phyloP scores from a whole-genome alignment of 2,797 vertebrate genomes.

The Steatocranus sp. region DNA sequence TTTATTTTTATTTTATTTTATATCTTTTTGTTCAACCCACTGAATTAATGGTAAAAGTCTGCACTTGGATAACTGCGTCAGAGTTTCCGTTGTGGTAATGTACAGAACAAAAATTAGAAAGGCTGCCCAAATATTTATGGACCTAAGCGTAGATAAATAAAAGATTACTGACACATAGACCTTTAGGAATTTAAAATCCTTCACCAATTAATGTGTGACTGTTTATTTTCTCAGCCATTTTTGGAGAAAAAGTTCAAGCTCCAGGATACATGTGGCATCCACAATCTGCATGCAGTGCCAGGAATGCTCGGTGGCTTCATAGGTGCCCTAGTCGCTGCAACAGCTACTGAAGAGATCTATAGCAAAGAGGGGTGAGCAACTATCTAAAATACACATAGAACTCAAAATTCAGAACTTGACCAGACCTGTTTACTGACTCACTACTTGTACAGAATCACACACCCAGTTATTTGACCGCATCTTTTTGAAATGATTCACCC shows the following conservation, averaged over 20 bases:
- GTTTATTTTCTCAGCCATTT: slow-evolving; percentile 77
- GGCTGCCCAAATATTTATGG: no score
- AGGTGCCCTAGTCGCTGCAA: slow-evolving; percentile 87
- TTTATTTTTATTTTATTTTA: no score
- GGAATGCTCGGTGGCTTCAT: slow-evolving; percentile 89
- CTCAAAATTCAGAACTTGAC: neutral
- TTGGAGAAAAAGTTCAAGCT: slow-evolving; percentile 83
- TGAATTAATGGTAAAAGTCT: no score
- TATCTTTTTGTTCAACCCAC: no score
- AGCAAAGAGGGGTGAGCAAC: slow-evolving; percentile 80
- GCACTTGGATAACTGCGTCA: no score
- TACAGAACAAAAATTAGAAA: no score
- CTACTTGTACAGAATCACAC: neutral
- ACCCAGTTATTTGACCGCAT: neutral
- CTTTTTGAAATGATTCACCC: neutral
- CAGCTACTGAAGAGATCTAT: slow-evolving; percentile 76
- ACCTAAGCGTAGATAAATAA: no score
- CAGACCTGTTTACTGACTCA: neutral
- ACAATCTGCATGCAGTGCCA: slow-evolving; percentile 92
- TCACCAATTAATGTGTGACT: neutral
- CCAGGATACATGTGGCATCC: slow-evolving; percentile 94
- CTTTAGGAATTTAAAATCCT: no score
- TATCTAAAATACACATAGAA: neutral
- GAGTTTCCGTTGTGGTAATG: no score
- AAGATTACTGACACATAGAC: no score